These are phyloP conservation scores for Temnothorax longispinosus DNA, from an alignment of 1,140 invertebrate species.

Conservation along the genomic window DNA sequence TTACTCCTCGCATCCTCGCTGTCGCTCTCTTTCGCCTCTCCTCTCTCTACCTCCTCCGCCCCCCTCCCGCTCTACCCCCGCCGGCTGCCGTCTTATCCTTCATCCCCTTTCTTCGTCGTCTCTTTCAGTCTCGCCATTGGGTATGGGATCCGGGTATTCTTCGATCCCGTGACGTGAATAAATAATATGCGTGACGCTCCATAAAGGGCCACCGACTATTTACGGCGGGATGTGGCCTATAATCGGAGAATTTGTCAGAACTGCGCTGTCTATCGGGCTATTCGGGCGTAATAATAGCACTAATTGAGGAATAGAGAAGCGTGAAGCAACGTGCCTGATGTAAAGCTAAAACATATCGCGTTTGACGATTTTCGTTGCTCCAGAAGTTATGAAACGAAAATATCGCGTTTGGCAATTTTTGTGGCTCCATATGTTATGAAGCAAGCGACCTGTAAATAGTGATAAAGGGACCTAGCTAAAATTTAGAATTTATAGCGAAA, in stretches of 20 bases:
- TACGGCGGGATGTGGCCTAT: conserved; percentile 39
- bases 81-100: conserved; percentile 29
- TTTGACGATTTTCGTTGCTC: background rate
- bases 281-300: conserved; percentile 55
- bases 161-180: conserved; percentile 76
- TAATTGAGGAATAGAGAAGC: conserved; percentile 46
- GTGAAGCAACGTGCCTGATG: background rate
- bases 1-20: conserved; percentile 72
- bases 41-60: background rate
- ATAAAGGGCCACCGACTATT: conserved; percentile 63
- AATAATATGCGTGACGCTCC: conserved; percentile 76
- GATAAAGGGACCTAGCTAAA: conserved; percentile 28
- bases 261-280: conserved; percentile 52
- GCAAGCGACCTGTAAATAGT: conserved; percentile 35
- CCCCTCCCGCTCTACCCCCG: background rate
- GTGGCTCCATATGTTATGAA: conserved; percentile 13
- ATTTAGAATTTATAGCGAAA: conserved; percentile 22
- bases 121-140: conserved; percentile 67
- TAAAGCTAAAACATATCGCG: background rate
- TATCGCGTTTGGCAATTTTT: background rate
- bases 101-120: conserved; percentile 62
- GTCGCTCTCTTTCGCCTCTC: conserved; percentile 58
- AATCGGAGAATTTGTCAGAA: conserved; percentile 65
- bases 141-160: conserved; percentile 67
- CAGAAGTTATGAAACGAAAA: conserved; percentile 12